phyloP scores from a whole-genome alignment of 2,888 invertebrate species.

The Noctua comes region DNA sequence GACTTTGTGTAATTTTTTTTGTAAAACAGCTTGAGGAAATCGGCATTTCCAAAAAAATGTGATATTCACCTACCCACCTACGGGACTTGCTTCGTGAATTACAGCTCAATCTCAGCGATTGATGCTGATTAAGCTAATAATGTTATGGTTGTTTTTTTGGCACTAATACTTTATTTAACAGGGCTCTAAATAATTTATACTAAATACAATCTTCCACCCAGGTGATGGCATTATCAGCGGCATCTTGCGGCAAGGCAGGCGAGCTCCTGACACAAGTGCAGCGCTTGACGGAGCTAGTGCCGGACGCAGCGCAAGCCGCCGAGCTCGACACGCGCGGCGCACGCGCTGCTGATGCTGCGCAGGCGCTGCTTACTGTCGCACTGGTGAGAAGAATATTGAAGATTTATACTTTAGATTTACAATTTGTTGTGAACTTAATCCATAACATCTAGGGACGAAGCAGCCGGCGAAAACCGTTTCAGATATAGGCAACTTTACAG shows the following conservation, averaged over 20 bases:
- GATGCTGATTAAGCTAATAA: no score
- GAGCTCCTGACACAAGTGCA: slow-evolving; percentile 72
- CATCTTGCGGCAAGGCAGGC: slow-evolving; percentile 70
- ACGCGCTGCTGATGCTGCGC: slow-evolving; percentile 68
- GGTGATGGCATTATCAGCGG: slow-evolving; percentile 63
- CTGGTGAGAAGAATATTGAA: slow-evolving; percentile 53
- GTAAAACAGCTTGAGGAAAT: no score
- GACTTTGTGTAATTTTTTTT: no score
- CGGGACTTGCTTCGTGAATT: no score
- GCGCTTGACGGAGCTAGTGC: slow-evolving; percentile 66
- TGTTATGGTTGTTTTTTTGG: no score
- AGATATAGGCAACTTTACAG: no score
- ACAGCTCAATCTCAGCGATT: no score
- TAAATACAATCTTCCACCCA: not conserved
- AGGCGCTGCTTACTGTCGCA: slow-evolving; percentile 67
- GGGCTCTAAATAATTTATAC: not conserved
- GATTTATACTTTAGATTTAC: not conserved
- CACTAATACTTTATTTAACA: not conserved
- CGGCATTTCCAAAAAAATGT: no score
- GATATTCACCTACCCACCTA: no score
- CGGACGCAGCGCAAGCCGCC: slow-evolving; percentile 53
- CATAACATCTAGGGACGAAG: not conserved
- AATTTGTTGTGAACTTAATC: not conserved
- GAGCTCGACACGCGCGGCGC: slow-evolving; percentile 69
- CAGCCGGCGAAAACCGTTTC: not conserved